Conservation (phyloP, 2,113 vertebrate species). For the Paedocypris sp. region DNA sequence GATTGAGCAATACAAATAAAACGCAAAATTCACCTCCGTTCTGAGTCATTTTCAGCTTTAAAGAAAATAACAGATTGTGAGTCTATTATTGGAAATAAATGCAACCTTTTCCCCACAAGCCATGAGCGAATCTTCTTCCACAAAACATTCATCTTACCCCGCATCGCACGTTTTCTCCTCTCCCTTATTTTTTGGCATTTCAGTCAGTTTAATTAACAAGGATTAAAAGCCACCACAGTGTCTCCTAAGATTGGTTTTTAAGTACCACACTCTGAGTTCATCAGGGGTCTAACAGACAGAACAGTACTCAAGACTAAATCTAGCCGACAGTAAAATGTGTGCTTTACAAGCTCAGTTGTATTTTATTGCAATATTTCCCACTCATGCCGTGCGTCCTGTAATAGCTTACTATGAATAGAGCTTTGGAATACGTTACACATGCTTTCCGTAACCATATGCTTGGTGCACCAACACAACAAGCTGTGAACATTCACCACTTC, state of each 20-base stretch:
- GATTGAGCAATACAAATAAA: not conserved
- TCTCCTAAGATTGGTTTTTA: conserved; percentile 21
- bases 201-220: conserved; percentile 23
- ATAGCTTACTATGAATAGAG: conserved; percentile 14
- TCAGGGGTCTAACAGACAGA: not conserved
- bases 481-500: conserved; percentile 6
- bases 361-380: not conserved
- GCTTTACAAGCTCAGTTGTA: not conserved
- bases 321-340: not conserved
- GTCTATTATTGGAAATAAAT: conserved; percentile 19
- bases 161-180: not conserved
- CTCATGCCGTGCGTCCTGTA: not conserved
- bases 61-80: conserved; percentile 10
- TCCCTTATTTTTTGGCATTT: conserved; percentile 7
- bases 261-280: conserved; percentile 22
- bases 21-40: not conserved
- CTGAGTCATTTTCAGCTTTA: not conserved
- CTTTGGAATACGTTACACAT: conserved; percentile 9
- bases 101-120: conserved; percentile 2
- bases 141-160: conserved; percentile 19
- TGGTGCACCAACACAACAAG: not conserved
- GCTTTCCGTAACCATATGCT: conserved; percentile 7
- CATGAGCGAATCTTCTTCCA: not conserved
- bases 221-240: conserved; percentile 9
- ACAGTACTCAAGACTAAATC: not conserved